These are phyloP conservation scores for Gambelia wislizenii DNA, from an alignment of 2,797 vertebrate species.

Conservation along the genomic window DNA sequence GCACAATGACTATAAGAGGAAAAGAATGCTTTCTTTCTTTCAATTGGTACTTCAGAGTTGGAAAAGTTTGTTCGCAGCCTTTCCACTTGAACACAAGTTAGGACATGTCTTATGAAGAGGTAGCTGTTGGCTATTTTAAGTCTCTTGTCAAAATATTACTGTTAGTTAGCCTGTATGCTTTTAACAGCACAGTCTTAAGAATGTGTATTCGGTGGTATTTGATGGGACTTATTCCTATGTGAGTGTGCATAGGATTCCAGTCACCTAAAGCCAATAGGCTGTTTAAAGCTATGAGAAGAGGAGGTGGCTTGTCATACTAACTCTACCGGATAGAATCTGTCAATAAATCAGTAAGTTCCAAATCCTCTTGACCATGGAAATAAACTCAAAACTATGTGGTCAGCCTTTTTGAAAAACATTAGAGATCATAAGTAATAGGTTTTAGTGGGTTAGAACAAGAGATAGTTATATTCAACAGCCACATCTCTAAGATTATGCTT, in stretches of 20 bases:
- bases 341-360: background rate
- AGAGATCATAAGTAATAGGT: background rate
- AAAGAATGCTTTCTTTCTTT: background rate
- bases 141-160: no score
- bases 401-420: background rate
- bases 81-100: background rate
- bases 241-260: background rate
- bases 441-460: background rate
- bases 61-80: background rate
- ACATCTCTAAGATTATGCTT: background rate
- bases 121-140: background rate
- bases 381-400: background rate
- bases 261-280: background rate
- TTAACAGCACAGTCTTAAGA: background rate
- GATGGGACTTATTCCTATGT: background rate
- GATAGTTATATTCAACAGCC: no score
- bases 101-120: background rate
- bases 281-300: background rate
- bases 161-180: background rate
- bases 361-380: no score
- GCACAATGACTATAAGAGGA: background rate
- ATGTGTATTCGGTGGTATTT: background rate
- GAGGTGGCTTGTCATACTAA: background rate
- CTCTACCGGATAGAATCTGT: background rate
- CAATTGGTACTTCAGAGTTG: background rate